Percentiles rank a stretch among this genome's conserved stretches.
These are phyloP conservation scores for Ennomos fuscantarius DNA, from an alignment of 2,888 invertebrate species.

Conservation along the genomic window DNA sequence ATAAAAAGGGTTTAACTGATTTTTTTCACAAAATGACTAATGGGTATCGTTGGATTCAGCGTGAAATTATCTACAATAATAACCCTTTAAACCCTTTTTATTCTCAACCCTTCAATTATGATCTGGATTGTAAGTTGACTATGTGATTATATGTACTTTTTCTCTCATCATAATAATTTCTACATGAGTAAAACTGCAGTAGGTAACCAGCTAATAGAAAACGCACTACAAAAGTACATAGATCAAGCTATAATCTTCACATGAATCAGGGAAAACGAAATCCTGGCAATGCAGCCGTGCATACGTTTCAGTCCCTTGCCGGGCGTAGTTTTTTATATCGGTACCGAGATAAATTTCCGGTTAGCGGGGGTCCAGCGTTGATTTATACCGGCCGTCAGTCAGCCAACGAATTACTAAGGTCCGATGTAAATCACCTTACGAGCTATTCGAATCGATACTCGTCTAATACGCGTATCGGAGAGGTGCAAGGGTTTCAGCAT, in stretches of 20 bases:
- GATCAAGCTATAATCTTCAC: slow-evolving; percentile 20
- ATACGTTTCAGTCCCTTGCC: slow-evolving; percentile 50
- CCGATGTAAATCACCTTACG: slow-evolving; percentile 79
- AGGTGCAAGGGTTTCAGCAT: slow-evolving; percentile 1
- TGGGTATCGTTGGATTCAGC: no score
- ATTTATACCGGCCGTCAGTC: slow-evolving; percentile 80
- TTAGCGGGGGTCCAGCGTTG: slow-evolving; percentile 81
- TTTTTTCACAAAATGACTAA: no score
- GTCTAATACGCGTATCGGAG: slow-evolving; percentile 52
- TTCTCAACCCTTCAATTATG: no score
- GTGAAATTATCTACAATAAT: no score
- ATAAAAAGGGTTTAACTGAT: no score
- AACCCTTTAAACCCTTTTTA: no score
- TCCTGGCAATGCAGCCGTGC: slow-evolving; percentile 51
- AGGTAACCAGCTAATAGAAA: background rate
- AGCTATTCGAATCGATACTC: slow-evolving; percentile 63
- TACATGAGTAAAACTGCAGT: no score
- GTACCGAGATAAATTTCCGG: slow-evolving; percentile 80
- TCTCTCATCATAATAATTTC: no score
- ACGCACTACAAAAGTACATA: background rate
- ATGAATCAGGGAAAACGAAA: slow-evolving; percentile 38
- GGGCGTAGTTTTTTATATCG: slow-evolving; percentile 69
- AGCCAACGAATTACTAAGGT: slow-evolving; percentile 79
- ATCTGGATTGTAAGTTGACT: no score
- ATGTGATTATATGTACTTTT: no score